phyloP scores from a whole-genome alignment of 1,140 invertebrate species.

The Ips nitidus region DNA sequence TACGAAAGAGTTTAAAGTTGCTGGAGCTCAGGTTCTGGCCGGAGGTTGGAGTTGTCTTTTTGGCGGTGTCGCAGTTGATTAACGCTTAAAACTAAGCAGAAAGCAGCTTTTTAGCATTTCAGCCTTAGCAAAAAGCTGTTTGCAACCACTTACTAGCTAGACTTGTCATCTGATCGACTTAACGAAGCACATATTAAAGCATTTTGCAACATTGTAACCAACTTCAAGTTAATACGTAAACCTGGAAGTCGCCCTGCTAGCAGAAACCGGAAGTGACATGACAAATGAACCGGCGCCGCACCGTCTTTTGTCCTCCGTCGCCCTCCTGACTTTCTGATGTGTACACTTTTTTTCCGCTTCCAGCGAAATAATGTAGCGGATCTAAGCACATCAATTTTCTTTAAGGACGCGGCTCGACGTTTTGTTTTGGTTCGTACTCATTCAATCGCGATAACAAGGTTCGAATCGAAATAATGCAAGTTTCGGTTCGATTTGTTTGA shows the following conservation, averaged over 20 bases:
- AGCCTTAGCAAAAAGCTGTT: too few species aligned
- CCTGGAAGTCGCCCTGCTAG: slow-evolving; percentile 2
- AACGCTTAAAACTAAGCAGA: too few species aligned
- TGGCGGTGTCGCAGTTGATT: too few species aligned
- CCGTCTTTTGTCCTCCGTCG: slow-evolving; percentile 43
- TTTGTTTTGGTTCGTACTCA: slow-evolving; percentile 9
- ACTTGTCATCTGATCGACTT: too few species aligned
- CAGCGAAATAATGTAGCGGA: slow-evolving; percentile 29
- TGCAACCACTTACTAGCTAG: too few species aligned
- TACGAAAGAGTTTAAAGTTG: neutral
- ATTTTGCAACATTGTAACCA: too few species aligned
- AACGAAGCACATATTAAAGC: too few species aligned
- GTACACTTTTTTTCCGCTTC: slow-evolving; percentile 23
- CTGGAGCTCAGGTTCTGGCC: too few species aligned
- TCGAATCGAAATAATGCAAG: neutral
- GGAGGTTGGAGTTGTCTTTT: too few species aligned
- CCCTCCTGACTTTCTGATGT: slow-evolving; percentile 34
- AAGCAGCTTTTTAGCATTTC: too few species aligned
- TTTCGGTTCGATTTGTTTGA: too few species aligned
- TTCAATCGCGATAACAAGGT: slow-evolving; percentile 5
- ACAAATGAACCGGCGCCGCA: slow-evolving; percentile 48
- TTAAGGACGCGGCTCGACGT: slow-evolving; percentile 14
- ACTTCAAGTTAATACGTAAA: too few species aligned
- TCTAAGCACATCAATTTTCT: slow-evolving; percentile 28
- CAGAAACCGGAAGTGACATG: slow-evolving; percentile 47